These are phyloP conservation scores for Sebastes miniatus DNA, from an alignment of 2,797 vertebrate species.

Conservation along the genomic window DNA sequence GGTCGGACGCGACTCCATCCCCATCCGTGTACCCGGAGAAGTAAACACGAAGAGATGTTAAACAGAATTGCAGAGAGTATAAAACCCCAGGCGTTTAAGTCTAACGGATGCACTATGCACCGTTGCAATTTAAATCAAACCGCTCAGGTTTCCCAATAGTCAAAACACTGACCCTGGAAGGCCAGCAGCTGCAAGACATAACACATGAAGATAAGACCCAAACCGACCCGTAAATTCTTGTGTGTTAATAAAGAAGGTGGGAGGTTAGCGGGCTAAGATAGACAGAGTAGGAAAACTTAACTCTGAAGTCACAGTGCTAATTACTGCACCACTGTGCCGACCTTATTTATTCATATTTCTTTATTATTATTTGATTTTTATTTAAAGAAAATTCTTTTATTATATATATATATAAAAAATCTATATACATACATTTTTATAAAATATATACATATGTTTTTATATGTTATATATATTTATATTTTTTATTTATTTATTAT, in stretches of 20 bases:
- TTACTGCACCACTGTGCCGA: too few species aligned
- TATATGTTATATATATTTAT: too few species aligned
- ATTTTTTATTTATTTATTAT: too few species aligned
- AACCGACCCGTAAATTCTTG: slow-evolving; percentile 36
- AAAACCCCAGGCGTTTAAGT: slow-evolving; percentile 26
- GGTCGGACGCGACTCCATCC: slow-evolving; percentile 33
- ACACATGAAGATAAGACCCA: slow-evolving; percentile 48
- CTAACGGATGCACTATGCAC: slow-evolving; percentile 46
- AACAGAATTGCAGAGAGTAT: slow-evolving; percentile 47
- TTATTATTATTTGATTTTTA: too few species aligned
- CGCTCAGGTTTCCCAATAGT: slow-evolving; percentile 63
- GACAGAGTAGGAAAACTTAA: slow-evolving; percentile 3
- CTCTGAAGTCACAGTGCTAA: background rate
- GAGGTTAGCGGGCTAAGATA: slow-evolving; percentile 25
- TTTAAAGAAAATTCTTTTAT: too few species aligned
- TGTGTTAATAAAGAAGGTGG: slow-evolving; percentile 53
- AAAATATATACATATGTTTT: too few species aligned
- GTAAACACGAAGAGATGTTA: slow-evolving; percentile 68
- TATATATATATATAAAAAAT: too few species aligned
- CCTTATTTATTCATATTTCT: too few species aligned
- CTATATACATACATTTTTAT: too few species aligned
- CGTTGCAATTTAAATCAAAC: slow-evolving; percentile 59
- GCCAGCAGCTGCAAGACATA: slow-evolving; percentile 59
- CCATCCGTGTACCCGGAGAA: slow-evolving; percentile 41
- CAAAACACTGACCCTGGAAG: slow-evolving; percentile 67